Conservation (phyloP, 2,113 vertebrate genomes). For the Anguilla rostrata region DNA sequence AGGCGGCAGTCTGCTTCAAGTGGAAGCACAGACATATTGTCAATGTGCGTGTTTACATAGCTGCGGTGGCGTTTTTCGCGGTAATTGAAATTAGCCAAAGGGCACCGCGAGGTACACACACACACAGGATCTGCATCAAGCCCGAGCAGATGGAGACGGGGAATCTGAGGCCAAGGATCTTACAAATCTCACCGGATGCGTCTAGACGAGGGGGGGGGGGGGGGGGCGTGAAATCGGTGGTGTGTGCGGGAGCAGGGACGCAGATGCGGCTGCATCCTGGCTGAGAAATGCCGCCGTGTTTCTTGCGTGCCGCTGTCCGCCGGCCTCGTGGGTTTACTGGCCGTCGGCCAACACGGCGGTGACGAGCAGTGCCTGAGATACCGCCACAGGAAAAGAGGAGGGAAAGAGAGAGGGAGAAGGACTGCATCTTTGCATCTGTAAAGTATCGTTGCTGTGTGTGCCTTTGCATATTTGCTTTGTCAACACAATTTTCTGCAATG, state of each 20-base stretch:
- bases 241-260: not conserved
- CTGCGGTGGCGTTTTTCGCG: not conserved
- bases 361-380: slow-evolving; percentile 2
- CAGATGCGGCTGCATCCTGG: slow-evolving; percentile 22
- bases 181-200: slow-evolving; percentile 40
- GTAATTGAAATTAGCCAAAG: not conserved
- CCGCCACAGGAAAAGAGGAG: not conserved
- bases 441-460: not conserved
- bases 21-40: not conserved
- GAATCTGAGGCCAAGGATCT: slow-evolving; percentile 6
- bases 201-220: slow-evolving; percentile 26
- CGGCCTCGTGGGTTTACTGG: not conserved
- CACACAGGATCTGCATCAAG: slow-evolving; percentile 23
- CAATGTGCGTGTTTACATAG: not conserved
- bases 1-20: not conserved
- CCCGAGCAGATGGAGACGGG: slow-evolving; percentile 11
- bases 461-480: not conserved
- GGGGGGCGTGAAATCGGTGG: slow-evolving; percentile 24
- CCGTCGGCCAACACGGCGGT: not conserved
- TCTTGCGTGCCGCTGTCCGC: not conserved
- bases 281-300: not conserved
- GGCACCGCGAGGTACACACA: not conserved
- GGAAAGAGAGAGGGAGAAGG: not conserved
- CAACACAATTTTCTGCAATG: not conserved
- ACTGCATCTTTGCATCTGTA: not conserved